Evolutionary conservation across 2,797 vertebrate genomes (phyloP).

Genomic region (Ciconia nigra): DNA sequence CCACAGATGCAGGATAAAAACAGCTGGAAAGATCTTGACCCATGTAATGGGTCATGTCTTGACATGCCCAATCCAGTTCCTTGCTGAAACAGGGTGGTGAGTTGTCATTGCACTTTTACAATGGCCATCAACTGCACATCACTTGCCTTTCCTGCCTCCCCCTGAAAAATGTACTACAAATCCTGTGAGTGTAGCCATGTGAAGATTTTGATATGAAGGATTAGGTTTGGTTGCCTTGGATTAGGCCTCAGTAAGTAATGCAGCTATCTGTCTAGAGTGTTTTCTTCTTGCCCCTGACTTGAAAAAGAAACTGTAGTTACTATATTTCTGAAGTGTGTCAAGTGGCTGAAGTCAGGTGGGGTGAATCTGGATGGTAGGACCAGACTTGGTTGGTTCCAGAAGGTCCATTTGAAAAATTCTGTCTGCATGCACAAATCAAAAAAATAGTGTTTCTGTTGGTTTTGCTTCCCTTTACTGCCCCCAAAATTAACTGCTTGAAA

Average conservation of each 20-base stretch:
- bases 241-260: neutral
- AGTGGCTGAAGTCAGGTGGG: neutral
- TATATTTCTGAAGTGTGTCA: neutral
- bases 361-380: neutral
- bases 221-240: neutral
- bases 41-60: neutral
- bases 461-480: neutral
- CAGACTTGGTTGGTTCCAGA: neutral
- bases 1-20: neutral
- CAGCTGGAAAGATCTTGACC: neutral
- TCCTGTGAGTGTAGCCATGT: neutral
- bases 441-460: neutral
- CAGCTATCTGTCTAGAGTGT: neutral
- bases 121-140: accelerated
- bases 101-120: neutral
- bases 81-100: neutral
- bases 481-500: neutral
- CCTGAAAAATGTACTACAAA: neutral
- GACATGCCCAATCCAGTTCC: neutral
- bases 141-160: neutral
- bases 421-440: neutral
- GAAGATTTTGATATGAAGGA: neutral
- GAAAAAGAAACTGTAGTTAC: neutral
- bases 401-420: neutral
- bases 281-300: neutral